Evolutionary conservation across 2,797 vertebrate species (phyloP).

Genomic region (Cossypha dichroa): DNA sequence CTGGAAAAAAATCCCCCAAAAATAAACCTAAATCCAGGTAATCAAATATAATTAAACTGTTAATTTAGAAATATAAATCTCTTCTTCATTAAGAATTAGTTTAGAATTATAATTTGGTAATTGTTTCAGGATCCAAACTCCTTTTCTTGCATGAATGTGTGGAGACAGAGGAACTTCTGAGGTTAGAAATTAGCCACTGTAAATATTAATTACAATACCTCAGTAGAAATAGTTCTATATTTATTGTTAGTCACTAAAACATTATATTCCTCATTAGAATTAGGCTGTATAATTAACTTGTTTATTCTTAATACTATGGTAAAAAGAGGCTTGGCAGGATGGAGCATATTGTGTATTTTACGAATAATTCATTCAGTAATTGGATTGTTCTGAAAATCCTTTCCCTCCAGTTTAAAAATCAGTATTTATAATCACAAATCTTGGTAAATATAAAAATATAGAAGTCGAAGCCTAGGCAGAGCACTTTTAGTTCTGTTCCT

Average conservation of each 20-base stretch:
- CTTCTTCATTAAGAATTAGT: neutral
- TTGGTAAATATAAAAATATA: conserved; percentile 30
- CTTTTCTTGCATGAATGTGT: neutral
- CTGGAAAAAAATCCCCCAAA: neutral
- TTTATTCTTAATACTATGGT: conserved; percentile 46
- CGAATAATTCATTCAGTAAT: conserved; percentile 37
- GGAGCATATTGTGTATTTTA: conserved; percentile 32
- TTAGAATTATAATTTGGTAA: neutral
- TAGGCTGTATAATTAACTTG: conserved; percentile 34
- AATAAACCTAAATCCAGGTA: neutral
- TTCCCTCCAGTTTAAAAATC: conserved; percentile 2
- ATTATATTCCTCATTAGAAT: conserved; percentile 16
- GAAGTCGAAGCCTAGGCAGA: neutral
- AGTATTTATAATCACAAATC: conserved; percentile 25
- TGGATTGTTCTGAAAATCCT: conserved; percentile 50
- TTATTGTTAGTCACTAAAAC: conserved; percentile 34
- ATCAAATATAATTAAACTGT: neutral
- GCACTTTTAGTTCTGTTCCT: neutral
- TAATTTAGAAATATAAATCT: neutral
- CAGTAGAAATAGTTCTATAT: neutral
- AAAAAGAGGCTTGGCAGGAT: conserved; percentile 34
- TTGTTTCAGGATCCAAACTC: neutral
- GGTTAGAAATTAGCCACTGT: conserved; percentile 1
- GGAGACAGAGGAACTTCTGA: neutral
- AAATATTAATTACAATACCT: conserved; percentile 11